Base-by-base conservation (phyloP, 2,113 vertebrate genomes). In the Sinosuthora webbiana region DNA sequence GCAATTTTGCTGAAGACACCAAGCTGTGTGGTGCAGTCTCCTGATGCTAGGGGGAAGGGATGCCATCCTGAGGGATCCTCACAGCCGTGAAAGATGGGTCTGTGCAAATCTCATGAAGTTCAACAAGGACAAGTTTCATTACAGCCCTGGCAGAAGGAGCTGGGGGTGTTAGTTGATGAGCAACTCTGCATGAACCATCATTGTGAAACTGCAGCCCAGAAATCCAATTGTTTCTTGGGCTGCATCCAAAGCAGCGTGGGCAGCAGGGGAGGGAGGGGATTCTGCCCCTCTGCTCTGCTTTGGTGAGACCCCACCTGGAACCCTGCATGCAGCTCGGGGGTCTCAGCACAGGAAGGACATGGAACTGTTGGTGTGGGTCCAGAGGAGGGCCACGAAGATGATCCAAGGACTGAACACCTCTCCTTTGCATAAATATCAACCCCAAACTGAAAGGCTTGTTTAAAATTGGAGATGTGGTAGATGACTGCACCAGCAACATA, bases 401-500 rank as follows among this genome's bases (percentile, higher is more conserved):
- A 68, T 33, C 11, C 13, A 37, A 39, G 20, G 15, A 44, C 23
- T 45, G 52, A 45, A 75, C 13, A 39, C 9, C 16, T 47, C 62
- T 68, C 21, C 22, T 60, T 44, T 50, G 57, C 56, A 86, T 85
- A 79, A 83, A 28, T 55, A 77, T 13, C 45, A 86, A 42, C n/a
- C 41, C 64, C 9, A 93, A 91, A 71, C 39, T n/a, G 57, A 90
- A 94, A 82, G 53, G 44, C 49, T 90, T 82, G 64, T n/a, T 97
- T 90, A 87, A 80, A 94, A 76, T 42, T 79, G 63, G 53, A 87
- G 83, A 76, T 93, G 71, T 39, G 52, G 45, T 92, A 78, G 90
- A 53, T 11, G 37, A 64, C 76, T 94, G 75, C 78, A 53, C 77
- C 87, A 95, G 87, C 86, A 96, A 81, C 83, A 65, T 92, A 89